phyloP scores from a whole-genome alignment of 2,888 invertebrate species.

The Apeira syringaria region DNA sequence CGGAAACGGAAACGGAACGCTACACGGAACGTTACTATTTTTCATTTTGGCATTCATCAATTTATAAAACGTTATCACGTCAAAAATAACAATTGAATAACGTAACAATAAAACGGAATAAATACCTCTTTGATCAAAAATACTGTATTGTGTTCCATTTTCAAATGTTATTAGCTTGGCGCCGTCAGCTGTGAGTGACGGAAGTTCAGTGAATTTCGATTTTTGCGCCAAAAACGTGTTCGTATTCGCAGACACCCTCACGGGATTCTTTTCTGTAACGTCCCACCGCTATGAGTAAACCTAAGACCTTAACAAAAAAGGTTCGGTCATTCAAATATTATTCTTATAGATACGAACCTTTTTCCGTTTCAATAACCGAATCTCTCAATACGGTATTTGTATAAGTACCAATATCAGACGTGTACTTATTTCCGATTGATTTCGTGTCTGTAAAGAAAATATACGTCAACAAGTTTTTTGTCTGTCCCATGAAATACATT shows the following conservation, averaged over 20 bases:
- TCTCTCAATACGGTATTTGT: conserved; percentile 24
- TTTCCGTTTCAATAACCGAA: conserved; percentile 27
- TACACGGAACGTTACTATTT: too few species aligned
- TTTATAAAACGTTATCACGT: too few species aligned
- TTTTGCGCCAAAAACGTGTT: conserved; percentile 11
- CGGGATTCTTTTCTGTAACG: conserved; percentile 17
- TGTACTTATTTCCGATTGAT: conserved; percentile 29
- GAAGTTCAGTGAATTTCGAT: conserved; percentile 14
- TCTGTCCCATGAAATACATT: conserved; percentile 15
- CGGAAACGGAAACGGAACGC: too few species aligned
- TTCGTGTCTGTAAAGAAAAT: conserved; percentile 26
- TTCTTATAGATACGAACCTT: conserved; percentile 25
- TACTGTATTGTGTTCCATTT: conserved; percentile 15
- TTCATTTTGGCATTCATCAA: too few species aligned
- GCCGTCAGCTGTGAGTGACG: conserved; percentile 7
- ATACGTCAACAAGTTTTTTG: conserved; percentile 27
- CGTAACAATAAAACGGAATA: neutral
- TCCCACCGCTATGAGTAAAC: neutral
- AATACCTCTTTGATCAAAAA: neutral
- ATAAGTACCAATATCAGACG: conserved; percentile 29
- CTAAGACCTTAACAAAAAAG: conserved; percentile 1
- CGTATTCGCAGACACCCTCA: conserved; percentile 12
- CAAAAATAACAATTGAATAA: neutral
- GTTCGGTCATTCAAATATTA: conserved; percentile 13
- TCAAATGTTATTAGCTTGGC: neutral